Evolutionary conservation across 2,888 invertebrate genomes (phyloP), one percentile per base, ranked within the genome.

Genomic region (Pachliopta kotzebuea): DNA sequence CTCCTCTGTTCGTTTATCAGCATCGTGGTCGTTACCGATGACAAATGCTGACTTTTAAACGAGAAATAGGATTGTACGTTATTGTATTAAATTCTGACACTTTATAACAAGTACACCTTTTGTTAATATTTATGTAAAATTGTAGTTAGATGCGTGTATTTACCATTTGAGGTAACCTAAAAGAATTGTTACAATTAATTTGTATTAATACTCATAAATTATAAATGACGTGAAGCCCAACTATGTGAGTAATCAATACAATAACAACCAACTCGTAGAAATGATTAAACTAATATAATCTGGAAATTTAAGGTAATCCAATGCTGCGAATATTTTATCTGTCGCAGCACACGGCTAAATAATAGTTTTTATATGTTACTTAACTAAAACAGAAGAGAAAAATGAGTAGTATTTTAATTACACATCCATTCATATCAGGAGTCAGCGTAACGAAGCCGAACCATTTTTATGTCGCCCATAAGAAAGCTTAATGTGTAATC

Each of bases 401-500:
- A 45, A 53, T 45, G 21, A 53, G 50, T 56, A 20, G 9, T 56
- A n/a, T 56, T 52, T 62, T 57, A 57, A 62, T 57, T 62, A 57
- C 37, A 18, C 26, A 56, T 83, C 81, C 74, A 84, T 79, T 84
- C 79, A 79, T 74, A 70, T 66, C 70, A 64, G 70, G 68, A 65
- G 75, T 71, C 71, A 71, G 76, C 74, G 78, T 82, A 80, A 82
- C 77, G 78, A 80, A 74, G 78, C 74, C 74, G 72, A 81, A 78
- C 81, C 77, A 74, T 69, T 78, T 85, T 85, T 78, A 85, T 81
- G 74, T 77, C 72, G 68, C 71, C 72, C 79, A 76, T 83, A 82
- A 80, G 80, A 80, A 81, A 83, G 69, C 70, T 83, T 81, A 81
- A 84, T 79, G 76, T 76, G 75, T 79, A 80, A 80, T 81, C 77